Base-by-base conservation (phyloP, 2,797 vertebrate genomes). In the Miichthys miiuy region DNA sequence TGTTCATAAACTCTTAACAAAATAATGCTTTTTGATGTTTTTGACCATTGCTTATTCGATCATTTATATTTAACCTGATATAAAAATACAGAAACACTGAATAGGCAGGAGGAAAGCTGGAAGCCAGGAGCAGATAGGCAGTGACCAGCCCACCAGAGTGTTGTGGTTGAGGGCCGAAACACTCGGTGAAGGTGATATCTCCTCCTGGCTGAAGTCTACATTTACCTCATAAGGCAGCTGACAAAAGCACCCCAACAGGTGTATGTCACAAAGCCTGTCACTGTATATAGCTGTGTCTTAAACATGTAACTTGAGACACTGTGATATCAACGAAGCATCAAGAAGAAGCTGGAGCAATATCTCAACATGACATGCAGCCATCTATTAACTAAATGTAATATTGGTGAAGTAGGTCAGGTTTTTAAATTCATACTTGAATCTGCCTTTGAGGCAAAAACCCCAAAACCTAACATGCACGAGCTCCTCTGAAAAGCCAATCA, bases 391-490 rank as follows among this genome's bases (percentile, higher is more conserved):
- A 4, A 65, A 50, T 69, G 34, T 25, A 50, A 23, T 20, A 5
- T 2, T 52, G 20, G 20, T 63, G 0, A 69, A 77, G 34, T 27
- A 34, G 67, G 75, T 82, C 64, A 57, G 41, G 62, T 38, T 72
- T 60, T 62, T 55, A 4, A 68, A 77, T 74, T 76, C 38, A 55
- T 41, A 25, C 56, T 76, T 56, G 57, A 77, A 61, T 82, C 69
- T 47, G 56, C 54, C 64, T 54, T 63, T n/a, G 30, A 74, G 63
- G 44, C 52, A 65, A 75, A 75, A 70, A n/a, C n/a, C 41, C 42
- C 57, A 75, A 50, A 56, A 67, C 56, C 61, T 68, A 82, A 70
- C 50, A 73, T 67, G 57, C 70, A 77, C 20, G 66, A 78, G 69
- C 69, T 52, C 73, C 70, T 68, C 41, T 46, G 54, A 16, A 56